A percentile compares a stretch with the other conserved stretches of the same genome.
Evolutionary conservation across 1,140 invertebrate species (phyloP).

Genomic region (Epicauta chinensis): DNA sequence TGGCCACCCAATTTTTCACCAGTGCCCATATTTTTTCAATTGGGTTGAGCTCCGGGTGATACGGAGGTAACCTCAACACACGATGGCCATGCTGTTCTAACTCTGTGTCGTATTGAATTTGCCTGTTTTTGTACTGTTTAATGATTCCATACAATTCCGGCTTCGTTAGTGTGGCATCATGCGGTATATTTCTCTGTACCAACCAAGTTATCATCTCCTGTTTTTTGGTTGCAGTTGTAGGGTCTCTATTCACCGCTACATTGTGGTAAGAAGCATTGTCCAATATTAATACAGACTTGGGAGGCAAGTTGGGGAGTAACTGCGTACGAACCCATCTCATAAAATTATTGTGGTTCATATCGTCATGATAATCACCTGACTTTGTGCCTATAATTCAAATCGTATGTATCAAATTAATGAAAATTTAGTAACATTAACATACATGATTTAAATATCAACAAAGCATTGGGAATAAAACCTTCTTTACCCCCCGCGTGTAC

Average conservation of each 20-base stretch:
- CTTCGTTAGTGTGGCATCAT: not conserved
- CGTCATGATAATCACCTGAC: slow-evolving; percentile 9
- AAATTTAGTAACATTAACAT: too few species aligned
- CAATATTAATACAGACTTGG: slow-evolving; percentile 5
- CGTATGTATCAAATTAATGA: too few species aligned
- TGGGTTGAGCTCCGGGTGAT: slow-evolving; percentile 14
- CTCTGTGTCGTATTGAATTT: not conserved
- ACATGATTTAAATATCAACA: slow-evolving; percentile 24
- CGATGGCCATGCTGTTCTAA: not conserved
- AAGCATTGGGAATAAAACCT: slow-evolving; percentile 26
- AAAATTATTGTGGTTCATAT: slow-evolving; percentile 7
- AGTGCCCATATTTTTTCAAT: slow-evolving; percentile 17
- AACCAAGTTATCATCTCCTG: not conserved
- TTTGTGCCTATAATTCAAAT: too few species aligned
- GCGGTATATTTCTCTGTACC: not conserved
- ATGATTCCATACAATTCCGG: slow-evolving; percentile 1
- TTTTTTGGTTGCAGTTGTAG: not conserved
- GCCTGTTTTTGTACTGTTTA: slow-evolving; percentile 1
- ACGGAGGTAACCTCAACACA: slow-evolving; percentile 13
- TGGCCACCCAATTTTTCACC: slow-evolving; percentile 4
- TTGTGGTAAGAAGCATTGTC: slow-evolving; percentile 13
- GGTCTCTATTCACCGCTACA: not conserved
- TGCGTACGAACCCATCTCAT: slow-evolving; percentile 1
- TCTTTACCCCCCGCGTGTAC: slow-evolving; percentile 15
- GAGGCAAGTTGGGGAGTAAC: not conserved